Conservation (phyloP, 1,140 invertebrate genomes). For the Batillaria attramentaria region DNA sequence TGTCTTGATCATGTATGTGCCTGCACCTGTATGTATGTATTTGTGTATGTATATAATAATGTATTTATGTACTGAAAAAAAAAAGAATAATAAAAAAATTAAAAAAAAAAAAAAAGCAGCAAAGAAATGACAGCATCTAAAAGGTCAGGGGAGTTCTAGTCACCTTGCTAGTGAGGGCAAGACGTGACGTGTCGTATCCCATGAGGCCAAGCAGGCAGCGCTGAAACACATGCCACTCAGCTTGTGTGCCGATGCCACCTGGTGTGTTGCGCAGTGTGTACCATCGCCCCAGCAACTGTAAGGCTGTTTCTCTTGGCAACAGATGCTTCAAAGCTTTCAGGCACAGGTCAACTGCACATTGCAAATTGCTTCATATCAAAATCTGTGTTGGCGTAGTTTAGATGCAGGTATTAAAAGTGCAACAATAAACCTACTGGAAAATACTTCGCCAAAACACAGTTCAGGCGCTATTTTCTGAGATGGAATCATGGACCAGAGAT, state of each 20-base stretch:
- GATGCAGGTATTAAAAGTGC: no score
- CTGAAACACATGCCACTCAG: constrained; percentile 89
- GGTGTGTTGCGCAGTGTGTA: constrained; percentile 89
- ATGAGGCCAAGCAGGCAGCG: constrained; percentile 74
- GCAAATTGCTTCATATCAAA: no score
- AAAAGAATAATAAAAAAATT: neutral
- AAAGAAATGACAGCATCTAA: constrained; percentile 6
- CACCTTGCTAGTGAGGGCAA: constrained; percentile 72
- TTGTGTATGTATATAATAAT: no score
- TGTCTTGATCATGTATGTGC: no score
- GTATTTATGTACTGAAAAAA: neutral
- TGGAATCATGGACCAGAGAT: no score
- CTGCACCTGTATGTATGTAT: no score
- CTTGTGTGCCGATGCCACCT: constrained; percentile 83
- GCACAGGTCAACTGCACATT: constrained; percentile 73
- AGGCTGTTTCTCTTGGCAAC: constrained; percentile 82
- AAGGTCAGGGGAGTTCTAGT: neutral
- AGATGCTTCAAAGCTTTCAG: constrained; percentile 82
- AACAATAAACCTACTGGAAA: no score
- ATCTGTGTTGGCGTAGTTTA: no score
- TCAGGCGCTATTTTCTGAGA: no score
- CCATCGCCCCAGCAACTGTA: constrained; percentile 88
- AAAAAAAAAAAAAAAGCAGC: no score
- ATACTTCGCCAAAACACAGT: no score
- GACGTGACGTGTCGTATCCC: constrained; percentile 82